phyloP scores from a whole-genome alignment of 2,113 vertebrate genomes.

The Pachypanchax playfairii region DNA sequence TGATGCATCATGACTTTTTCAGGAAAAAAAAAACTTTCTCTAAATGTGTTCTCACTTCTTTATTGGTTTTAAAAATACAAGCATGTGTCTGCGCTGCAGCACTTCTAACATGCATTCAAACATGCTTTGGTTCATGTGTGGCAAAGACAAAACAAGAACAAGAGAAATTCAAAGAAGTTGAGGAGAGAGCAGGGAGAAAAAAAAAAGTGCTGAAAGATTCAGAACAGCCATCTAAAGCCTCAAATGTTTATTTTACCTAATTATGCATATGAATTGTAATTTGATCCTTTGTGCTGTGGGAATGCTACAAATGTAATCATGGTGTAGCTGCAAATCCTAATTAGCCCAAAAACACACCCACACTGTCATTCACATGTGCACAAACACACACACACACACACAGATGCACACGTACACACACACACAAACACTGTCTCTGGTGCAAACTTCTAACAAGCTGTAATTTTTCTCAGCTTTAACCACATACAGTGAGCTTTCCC shows the following conservation, averaged over 20 bases:
- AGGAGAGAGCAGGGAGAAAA: background rate
- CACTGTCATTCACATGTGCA: slow-evolving; percentile 19
- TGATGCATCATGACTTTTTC: no score
- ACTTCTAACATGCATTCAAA: slow-evolving; percentile 5
- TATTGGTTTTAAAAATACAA: background rate
- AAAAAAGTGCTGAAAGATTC: slow-evolving; percentile 52
- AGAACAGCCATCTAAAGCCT: slow-evolving; percentile 51
- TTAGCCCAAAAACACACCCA: slow-evolving; percentile 73
- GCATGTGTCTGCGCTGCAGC: slow-evolving; percentile 25
- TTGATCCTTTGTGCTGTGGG: slow-evolving; percentile 56
- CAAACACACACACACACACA: background rate
- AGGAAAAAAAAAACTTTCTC: no score
- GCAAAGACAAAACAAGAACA: slow-evolving; percentile 49
- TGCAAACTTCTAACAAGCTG: slow-evolving; percentile 45
- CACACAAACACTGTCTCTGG: slow-evolving; percentile 43
- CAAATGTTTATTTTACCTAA: slow-evolving; percentile 70
- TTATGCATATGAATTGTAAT: slow-evolving; percentile 73
- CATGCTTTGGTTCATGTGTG: slow-evolving; percentile 12
- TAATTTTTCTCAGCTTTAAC: slow-evolving; percentile 32
- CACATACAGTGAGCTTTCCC: slow-evolving; percentile 48
- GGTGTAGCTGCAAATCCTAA: slow-evolving; percentile 69
- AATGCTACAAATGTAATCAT: slow-evolving; percentile 73
- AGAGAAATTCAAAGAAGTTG: slow-evolving; percentile 1
- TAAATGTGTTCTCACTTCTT: background rate
- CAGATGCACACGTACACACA: slow-evolving; percentile 9